Conservation (phyloP, 2,888 invertebrate species). For the Eilema griseolum region DNA sequence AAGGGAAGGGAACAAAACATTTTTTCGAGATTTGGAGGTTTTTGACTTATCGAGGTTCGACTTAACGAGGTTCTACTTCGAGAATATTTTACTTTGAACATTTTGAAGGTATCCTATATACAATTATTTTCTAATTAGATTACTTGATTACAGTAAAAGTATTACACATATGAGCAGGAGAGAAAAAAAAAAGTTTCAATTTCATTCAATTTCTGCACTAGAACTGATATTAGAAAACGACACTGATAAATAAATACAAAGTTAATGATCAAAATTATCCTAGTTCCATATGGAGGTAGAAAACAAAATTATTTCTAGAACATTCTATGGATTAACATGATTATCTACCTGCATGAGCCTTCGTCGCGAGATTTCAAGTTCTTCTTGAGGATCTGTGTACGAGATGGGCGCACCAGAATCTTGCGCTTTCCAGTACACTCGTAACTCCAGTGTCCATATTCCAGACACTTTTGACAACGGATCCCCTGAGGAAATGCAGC, state of each 20-base stretch:
- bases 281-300: slow-evolving; percentile 5
- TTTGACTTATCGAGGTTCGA: too few species aligned
- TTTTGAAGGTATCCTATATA: too few species aligned
- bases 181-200: too few species aligned
- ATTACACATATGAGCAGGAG: too few species aligned
- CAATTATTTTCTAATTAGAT: too few species aligned
- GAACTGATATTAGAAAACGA: not conserved
- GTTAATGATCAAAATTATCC: not conserved
- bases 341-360: slow-evolving; percentile 72
- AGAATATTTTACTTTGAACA: too few species aligned
- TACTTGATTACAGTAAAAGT: too few species aligned
- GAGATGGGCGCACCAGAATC: slow-evolving; percentile 93
- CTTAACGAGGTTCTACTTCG: too few species aligned
- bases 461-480: slow-evolving; percentile 96
- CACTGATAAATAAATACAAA: not conserved
- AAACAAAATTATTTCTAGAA: slow-evolving; percentile 2
- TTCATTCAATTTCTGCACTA: not conserved
- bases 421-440: slow-evolving; percentile 97
- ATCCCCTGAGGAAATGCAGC: slow-evolving; percentile 91
- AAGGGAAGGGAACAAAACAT: too few species aligned
- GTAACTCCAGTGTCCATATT: slow-evolving; percentile 98
- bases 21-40: too few species aligned
- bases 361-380: slow-evolving; percentile 79
- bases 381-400: slow-evolving; percentile 93
- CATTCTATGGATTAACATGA: not conserved